These are phyloP conservation scores for Chrysomela aeneicollis DNA, from an alignment of 2,888 invertebrate genomes.

Conservation along the genomic window DNA sequence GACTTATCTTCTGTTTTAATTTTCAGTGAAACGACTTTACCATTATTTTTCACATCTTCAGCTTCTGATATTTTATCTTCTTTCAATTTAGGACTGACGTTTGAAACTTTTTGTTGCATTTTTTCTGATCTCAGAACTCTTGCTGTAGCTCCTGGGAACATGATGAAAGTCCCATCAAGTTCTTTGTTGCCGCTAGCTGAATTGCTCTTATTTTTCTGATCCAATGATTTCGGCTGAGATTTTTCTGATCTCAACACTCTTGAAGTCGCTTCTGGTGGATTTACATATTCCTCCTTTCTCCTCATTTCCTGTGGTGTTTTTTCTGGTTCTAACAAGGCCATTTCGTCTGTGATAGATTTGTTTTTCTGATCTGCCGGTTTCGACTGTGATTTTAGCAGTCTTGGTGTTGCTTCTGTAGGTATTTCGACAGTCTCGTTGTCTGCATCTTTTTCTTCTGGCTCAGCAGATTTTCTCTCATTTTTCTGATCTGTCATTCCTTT, in stretches of 20 bases:
- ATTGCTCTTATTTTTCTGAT: slow-evolving; percentile 9
- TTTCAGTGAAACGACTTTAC: no score
- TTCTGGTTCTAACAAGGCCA: background rate
- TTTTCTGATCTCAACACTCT: slow-evolving; percentile 13
- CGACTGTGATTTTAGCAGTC: background rate
- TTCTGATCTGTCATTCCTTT: background rate
- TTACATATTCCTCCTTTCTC: background rate
- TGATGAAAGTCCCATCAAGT: background rate
- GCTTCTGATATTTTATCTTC: no score
- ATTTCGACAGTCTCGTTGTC: no score
- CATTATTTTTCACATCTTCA: background rate
- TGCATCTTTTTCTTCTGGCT: no score
- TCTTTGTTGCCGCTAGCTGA: background rate
- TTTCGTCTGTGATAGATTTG: background rate
- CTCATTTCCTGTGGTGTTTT: background rate
- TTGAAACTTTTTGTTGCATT: slow-evolving; percentile 24
- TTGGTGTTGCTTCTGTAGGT: background rate
- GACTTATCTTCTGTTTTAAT: no score
- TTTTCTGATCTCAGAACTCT: slow-evolving; percentile 31
- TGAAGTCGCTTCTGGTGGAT: background rate
- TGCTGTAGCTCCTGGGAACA: slow-evolving; percentile 14
- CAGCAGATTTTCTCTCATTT: no score
- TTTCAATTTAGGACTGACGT: no score
- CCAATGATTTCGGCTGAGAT: background rate
- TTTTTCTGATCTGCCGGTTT: background rate